Conservation (phyloP, 1,140 invertebrate species). For the Dinothrombium tinctorium region DNA sequence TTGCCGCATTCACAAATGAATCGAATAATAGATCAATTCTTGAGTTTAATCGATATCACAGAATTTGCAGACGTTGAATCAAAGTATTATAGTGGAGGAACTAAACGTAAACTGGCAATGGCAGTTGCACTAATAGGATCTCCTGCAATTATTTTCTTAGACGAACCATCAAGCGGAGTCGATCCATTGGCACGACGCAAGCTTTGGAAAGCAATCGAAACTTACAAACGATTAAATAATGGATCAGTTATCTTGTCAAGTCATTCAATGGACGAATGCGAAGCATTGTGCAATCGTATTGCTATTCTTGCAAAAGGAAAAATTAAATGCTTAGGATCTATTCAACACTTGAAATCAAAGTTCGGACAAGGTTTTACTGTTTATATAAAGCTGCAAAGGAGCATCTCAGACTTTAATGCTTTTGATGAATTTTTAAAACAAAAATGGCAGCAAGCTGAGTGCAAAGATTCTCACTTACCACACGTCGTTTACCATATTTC, state of each 20-base stretch:
- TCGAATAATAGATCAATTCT: not conserved
- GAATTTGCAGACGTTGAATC: not conserved
- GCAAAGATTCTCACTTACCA: too few species aligned
- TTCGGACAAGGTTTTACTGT: slow-evolving; percentile 36
- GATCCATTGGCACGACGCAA: slow-evolving; percentile 29
- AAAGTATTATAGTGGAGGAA: slow-evolving; percentile 22
- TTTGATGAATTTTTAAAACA: too few species aligned
- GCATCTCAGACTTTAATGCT: too few species aligned
- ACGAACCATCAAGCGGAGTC: slow-evolving; percentile 29
- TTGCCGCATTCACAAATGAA: not conserved
- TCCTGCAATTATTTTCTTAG: slow-evolving; percentile 1
- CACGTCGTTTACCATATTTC: too few species aligned
- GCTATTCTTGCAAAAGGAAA: slow-evolving; percentile 71
- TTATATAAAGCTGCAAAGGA: not conserved
- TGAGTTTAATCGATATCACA: not conserved
- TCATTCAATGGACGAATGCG: slow-evolving; percentile 48
- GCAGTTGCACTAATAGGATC: slow-evolving; percentile 24
- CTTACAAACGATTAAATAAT: slow-evolving; percentile 13
- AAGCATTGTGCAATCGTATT: slow-evolving; percentile 55
- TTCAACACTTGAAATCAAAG: slow-evolving; percentile 33
- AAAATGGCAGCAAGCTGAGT: too few species aligned
- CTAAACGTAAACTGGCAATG: slow-evolving; percentile 30
- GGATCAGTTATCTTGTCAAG: slow-evolving; percentile 17
- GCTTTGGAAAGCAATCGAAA: slow-evolving; percentile 26
- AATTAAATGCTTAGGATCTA: slow-evolving; percentile 42